Conservation (phyloP, 2,113 vertebrate species). For the Bungarus multicinctus region DNA sequence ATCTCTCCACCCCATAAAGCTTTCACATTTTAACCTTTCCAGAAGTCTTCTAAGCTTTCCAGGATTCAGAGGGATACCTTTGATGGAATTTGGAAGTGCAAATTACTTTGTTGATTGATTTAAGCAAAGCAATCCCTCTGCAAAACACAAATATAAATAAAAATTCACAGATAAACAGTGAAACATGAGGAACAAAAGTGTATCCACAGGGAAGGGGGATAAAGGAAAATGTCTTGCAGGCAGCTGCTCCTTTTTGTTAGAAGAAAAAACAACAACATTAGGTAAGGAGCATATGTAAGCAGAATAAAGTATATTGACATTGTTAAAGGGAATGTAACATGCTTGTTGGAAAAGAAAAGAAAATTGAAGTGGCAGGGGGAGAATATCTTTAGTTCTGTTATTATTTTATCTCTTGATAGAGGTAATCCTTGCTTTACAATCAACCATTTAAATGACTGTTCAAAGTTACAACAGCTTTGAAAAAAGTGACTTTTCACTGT, state of each 20-base stretch:
- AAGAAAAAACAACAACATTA: neutral
- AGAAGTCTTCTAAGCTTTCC: neutral
- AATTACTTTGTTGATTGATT: slow-evolving; percentile 18
- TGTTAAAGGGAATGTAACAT: neutral
- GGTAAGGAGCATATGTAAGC: neutral
- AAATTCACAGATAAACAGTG: neutral
- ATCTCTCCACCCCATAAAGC: neutral
- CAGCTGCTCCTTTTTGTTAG: neutral
- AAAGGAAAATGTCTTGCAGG: neutral
- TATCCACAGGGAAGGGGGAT: neutral
- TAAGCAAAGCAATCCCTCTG: neutral
- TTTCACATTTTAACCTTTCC: slow-evolving; percentile 10
- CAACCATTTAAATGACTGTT: neutral
- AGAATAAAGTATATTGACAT: neutral
- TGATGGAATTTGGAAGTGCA: neutral
- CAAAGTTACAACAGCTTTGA: neutral
- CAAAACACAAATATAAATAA: neutral
- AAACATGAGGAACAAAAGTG: neutral
- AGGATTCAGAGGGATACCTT: neutral
- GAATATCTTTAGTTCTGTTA: neutral
- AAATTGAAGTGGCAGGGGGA: neutral
- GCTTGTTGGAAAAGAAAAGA: neutral
- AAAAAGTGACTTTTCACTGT: neutral
- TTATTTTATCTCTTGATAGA: neutral
- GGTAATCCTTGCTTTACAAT: neutral